Conservation (phyloP, 2,797 vertebrate species). For the Cygnus olor region DNA sequence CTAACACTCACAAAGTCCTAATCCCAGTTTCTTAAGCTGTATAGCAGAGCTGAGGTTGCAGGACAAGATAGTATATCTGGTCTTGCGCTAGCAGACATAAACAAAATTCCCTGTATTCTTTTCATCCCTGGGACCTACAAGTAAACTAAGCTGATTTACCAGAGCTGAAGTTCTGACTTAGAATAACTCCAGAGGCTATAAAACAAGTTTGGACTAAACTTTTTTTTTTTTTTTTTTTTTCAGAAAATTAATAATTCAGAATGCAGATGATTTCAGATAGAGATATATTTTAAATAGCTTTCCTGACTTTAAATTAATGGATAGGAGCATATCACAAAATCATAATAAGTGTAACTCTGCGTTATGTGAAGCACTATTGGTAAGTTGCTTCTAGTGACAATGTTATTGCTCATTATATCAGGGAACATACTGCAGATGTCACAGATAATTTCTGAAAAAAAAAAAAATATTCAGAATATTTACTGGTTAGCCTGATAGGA, state of each 20-base stretch:
- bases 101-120: slow-evolving; percentile 20
- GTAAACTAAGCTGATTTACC: slow-evolving; percentile 42
- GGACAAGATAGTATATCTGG: slow-evolving; percentile 50
- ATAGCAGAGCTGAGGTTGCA: slow-evolving; percentile 36
- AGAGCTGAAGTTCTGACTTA: not conserved
- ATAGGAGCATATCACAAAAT: not conserved
- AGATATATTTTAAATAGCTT: not conserved
- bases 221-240: too few species aligned
- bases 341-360: slow-evolving; percentile 6
- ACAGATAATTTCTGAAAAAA: slow-evolving; percentile 39
- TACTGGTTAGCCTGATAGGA: slow-evolving; percentile 17
- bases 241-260: slow-evolving; percentile 16
- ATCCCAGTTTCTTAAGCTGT: slow-evolving; percentile 11
- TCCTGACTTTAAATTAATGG: slow-evolving; percentile 17
- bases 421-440: slow-evolving; percentile 40
- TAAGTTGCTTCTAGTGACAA: slow-evolving; percentile 6
- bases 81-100: slow-evolving; percentile 15
- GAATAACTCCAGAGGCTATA: not conserved
- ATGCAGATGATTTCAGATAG: not conserved
- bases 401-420: slow-evolving; percentile 24
- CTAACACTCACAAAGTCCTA: slow-evolving; percentile 49
- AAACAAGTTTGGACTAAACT: not conserved
- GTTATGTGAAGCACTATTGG: not conserved
- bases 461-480: slow-evolving; percentile 24
- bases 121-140: slow-evolving; percentile 11